Percentiles rank a stretch among this genome's conserved stretches.
Evolutionary conservation across 1,140 invertebrate species (phyloP).

Genomic region (Stenopsyche tienmushanensis): DNA sequence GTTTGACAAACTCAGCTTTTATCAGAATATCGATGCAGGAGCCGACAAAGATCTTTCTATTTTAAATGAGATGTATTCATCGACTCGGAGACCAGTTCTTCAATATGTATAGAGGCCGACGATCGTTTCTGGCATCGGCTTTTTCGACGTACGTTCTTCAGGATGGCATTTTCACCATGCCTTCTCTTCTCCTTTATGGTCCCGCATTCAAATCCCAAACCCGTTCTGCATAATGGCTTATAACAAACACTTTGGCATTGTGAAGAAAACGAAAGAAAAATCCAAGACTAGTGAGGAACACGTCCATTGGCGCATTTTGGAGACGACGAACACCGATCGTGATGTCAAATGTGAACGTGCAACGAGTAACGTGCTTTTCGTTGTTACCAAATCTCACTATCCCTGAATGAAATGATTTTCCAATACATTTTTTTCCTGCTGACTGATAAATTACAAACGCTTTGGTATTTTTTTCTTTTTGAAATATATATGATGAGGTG

Average conservation of each 20-base stretch:
- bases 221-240: constrained; percentile 31
- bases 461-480: background rate
- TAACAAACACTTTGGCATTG: constrained; percentile 29
- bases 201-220: constrained; percentile 31
- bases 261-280: constrained; percentile 22
- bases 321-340: background rate
- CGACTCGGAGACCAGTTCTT: no score
- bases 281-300: constrained; percentile 3
- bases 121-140: no score
- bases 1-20: no score
- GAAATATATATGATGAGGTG: background rate
- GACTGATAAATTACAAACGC: background rate
- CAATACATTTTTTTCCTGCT: background rate
- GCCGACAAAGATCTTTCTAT: no score
- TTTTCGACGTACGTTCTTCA: background rate
- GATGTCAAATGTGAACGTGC: constrained; percentile 19
- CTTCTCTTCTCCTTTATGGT: constrained; percentile 20
- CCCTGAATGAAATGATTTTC: background rate
- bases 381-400: background rate
- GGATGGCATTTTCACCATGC: background rate
- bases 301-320: constrained; percentile 18
- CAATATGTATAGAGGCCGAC: no score
- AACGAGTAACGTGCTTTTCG: background rate
- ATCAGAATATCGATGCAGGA: no score
- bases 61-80: no score